Evolutionary conservation across 2,113 vertebrate species (phyloP).

Genomic region (Hippocampus guttulatus): DNA sequence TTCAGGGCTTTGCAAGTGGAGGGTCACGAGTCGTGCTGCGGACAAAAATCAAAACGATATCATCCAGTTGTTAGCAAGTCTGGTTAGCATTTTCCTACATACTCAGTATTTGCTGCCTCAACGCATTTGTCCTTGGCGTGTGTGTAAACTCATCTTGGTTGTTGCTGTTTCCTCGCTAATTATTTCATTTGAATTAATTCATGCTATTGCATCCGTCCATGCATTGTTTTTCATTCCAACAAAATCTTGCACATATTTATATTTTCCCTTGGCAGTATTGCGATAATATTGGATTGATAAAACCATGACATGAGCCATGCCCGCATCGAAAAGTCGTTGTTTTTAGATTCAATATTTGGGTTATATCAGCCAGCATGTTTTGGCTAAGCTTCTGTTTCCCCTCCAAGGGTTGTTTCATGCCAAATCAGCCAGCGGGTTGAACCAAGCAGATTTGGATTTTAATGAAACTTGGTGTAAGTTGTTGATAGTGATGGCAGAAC

Average conservation of each 20-base stretch:
- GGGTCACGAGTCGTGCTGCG: neutral
- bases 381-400: neutral
- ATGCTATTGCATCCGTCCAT: too few relatives aligned
- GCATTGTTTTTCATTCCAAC: too few relatives aligned
- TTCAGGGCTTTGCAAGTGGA: neutral
- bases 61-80: neutral
- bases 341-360: conserved; percentile 1
- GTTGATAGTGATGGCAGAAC: too few relatives aligned
- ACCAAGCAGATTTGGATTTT: too few relatives aligned
- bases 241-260: too few relatives aligned
- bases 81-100: neutral
- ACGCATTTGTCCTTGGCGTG: neutral
- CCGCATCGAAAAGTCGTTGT: neutral
- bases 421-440: too few relatives aligned
- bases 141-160: too few relatives aligned
- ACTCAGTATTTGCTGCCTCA: neutral
- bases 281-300: neutral
- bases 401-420: neutral
- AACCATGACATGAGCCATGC: neutral
- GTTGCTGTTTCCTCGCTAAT: too few relatives aligned
- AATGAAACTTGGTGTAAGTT: too few relatives aligned
- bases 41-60: neutral
- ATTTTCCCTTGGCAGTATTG: too few relatives aligned
- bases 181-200: too few relatives aligned
- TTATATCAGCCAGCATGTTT: neutral